Base-by-base conservation (phyloP, 92 coral and sea anemone species). In the Parazoanthus swiftii region DNA sequence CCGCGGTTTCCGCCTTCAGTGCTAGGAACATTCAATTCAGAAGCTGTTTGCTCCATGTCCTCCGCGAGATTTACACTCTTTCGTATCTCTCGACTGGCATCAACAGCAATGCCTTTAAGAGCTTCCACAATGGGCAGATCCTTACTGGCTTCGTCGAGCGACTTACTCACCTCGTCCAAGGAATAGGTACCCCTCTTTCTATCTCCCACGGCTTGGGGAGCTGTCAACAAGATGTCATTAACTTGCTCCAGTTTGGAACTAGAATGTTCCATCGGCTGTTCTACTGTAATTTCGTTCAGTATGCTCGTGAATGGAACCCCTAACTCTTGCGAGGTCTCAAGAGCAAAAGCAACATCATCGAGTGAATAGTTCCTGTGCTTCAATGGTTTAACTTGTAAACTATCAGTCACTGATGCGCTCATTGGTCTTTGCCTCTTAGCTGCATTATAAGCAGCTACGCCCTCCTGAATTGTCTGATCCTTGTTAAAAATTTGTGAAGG, bases 271-370 rank as follows among this genome's bases (percentile, higher is more conserved):
- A 14, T 38, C 72, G 50, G 66, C 38, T 88, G 78, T 67, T 82
- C 93, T 48, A 91, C 46, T 16, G 92, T 90, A 74, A 93, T 93
- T 74, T 73, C 88, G 81, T 85, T 85, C 15, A 94, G 89, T 58
- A 89, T 81, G 36, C 89, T 92, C 29, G 86, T 85, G 71, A 94
- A 85, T 8, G 94, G 90, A 25, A 94, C 92, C 2, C 97, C 98
- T 21, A 92, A 72, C 50, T 92, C 92, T 71, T 88, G 92, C 8
- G 97, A 94, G 26, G 82, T 86, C 68, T 93, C 94, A n/a, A 95
- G 90, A 8, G 98, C 96, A 63, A 89, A 88, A 9, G 97, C 96
- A 75, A 97, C 94, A 83, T 95, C 98, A 81, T 93, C 95, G 2
- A 95, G 90, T 20, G 98, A 95, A 80, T 90, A 86, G 29, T 91